phyloP scores from a whole-genome alignment of 1,140 invertebrate species.

The Augochlora pura region DNA sequence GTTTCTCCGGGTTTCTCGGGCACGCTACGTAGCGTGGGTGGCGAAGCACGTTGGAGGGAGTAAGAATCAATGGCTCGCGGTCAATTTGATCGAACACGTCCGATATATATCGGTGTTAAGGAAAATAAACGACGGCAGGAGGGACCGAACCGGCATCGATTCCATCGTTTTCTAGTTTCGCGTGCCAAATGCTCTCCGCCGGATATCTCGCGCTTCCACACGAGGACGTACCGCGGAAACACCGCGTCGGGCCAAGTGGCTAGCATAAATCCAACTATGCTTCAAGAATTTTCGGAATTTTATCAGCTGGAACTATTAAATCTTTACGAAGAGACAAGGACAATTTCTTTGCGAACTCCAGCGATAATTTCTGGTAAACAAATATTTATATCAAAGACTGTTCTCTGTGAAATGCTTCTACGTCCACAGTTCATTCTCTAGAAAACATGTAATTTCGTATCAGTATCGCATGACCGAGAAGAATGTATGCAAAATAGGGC shows the following conservation, averaged over 20 bases:
- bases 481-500: no score
- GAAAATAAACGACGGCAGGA: slow-evolving; percentile 19
- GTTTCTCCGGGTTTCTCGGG: not conserved
- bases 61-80: slow-evolving; percentile 24
- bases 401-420: no score
- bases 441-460: no score
- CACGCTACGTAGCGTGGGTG: not conserved
- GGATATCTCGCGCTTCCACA: not conserved
- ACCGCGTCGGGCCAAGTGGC: not conserved
- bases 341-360: no score
- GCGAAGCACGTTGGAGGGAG: not conserved
- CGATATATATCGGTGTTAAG: slow-evolving; percentile 3
- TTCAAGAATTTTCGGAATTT: not conserved
- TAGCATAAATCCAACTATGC: not conserved
- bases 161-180: not conserved
- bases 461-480: no score
- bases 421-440: no score
- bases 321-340: not conserved
- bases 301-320: not conserved
- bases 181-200: not conserved
- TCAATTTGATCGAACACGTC: slow-evolving; percentile 26
- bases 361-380: no score
- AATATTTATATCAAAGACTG: no score
- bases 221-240: not conserved
- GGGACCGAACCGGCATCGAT: not conserved